Evolutionary conservation across 2,888 invertebrate species (phyloP), one percentile per base, ranked within the genome.

Genomic region (Sympetrum striolatum): DNA sequence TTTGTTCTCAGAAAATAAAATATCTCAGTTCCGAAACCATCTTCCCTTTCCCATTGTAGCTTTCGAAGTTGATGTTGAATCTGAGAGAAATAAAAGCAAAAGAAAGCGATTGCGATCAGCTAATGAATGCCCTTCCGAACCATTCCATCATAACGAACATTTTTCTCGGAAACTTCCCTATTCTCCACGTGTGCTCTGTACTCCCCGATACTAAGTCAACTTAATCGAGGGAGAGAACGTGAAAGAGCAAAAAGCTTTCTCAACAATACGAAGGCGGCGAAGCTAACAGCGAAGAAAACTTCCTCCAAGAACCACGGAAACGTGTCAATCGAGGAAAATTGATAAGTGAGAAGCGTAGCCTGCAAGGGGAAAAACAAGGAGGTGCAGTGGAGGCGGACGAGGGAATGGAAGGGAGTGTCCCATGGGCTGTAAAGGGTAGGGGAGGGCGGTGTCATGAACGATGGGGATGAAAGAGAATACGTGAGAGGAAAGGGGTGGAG

Each of bases 391-490:
- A 25, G 25, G 81, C 3, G 44, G 22, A 44, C 5, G 81, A 48
- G 12, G 86, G 60, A 18, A 37, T 48, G 53, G 82, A 6, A 22
- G 58, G 25, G 15, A 58, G 58, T 60, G 64, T 31, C 25, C 25
- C 25, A 18, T 35, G 86, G 86, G 86, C 86, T 60, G 35, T 35
- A 12, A 86, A 37, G 39, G 64, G 81, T 31, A 58, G 48, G 35
- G 31, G 53, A 35, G 58, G 31, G 86, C 64, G 86, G 58, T n/a
- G 86, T 37, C 37, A 60, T 86, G 86, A 60, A 60, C 60, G 86
- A 86, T 86, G 86, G 86, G 86, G 86, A 86, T 86, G 86, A 86
- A 86, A 86, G 86, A 60, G 86, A 86, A 86, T 86, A 86, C 86
- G 86, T 86, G 86, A 86, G 60, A 37, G 86, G 15, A 22, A 73